These are phyloP conservation scores for Lampris megalopsis DNA, from an alignment of 2,113 vertebrate genomes.

Conservation along the genomic window DNA sequence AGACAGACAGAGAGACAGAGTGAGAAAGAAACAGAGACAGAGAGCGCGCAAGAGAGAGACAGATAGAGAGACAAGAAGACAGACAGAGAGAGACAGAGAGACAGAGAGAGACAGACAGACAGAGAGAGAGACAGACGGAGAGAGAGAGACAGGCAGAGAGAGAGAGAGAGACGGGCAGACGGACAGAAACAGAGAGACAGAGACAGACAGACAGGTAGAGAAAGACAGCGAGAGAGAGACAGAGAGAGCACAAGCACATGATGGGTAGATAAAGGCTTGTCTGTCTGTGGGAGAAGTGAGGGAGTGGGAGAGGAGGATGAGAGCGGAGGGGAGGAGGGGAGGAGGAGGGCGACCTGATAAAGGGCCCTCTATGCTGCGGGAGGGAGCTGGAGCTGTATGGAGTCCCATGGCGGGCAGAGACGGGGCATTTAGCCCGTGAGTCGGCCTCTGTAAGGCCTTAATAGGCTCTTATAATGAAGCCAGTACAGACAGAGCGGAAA, in stretches of 20 bases:
- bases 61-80: conserved; percentile 67
- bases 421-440: conserved; percentile 72
- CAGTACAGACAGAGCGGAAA: conserved; percentile 46
- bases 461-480: conserved; percentile 71
- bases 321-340: conserved; percentile 15
- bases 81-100: conserved; percentile 71
- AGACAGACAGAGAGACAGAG: too few relatives aligned
- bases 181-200: conserved; percentile 31
- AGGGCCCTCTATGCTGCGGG: conserved; percentile 74
- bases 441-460: conserved; percentile 56
- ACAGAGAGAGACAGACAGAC: conserved; percentile 74
- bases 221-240: conserved; percentile 44
- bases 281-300: conserved; percentile 69
- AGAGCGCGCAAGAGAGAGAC: too few relatives aligned
- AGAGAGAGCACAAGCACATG: conserved; percentile 58
- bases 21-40: too few relatives aligned
- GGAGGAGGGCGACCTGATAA: conserved; percentile 64
- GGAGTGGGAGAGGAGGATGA: conserved; percentile 50
- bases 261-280: conserved; percentile 78
- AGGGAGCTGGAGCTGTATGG: conserved; percentile 65
- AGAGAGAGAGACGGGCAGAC: conserved; percentile 63
- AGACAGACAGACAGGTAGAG: neutral
- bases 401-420: conserved; percentile 66
- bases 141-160: conserved; percentile 71
- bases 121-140: conserved; percentile 71